Conservation (phyloP, 35 echinoderm and acorn worm species). For the Strongylocentrotus purpuratus region DNA sequence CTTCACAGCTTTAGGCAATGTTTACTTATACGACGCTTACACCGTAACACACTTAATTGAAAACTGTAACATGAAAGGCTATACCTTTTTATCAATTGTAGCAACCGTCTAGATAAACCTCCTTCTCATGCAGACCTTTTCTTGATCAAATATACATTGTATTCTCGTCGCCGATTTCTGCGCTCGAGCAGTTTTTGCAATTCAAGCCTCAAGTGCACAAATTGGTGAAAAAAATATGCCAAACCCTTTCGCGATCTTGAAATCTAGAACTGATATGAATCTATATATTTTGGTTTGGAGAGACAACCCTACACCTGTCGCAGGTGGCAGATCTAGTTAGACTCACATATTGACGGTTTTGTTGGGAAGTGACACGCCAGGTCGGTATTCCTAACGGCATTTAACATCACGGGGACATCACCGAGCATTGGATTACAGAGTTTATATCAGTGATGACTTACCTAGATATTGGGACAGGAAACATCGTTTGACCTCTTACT, state of each 20-base stretch:
- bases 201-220: background rate
- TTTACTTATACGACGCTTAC: conserved; percentile 34
- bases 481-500: background rate
- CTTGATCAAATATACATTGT: background rate
- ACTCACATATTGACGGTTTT: background rate
- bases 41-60: conserved; percentile 27
- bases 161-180: background rate
- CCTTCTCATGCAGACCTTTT: background rate
- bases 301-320: background rate
- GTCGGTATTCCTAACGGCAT: background rate
- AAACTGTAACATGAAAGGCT: conserved; percentile 39
- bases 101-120: background rate
- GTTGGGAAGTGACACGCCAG: background rate
- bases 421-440: background rate
- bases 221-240: background rate
- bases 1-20: conserved; percentile 31
- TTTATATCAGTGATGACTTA: background rate
- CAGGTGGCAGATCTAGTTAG: background rate
- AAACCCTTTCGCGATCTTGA: background rate
- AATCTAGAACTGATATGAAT: conserved; percentile 2
- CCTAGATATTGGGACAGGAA: background rate
- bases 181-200: background rate
- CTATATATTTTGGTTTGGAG: background rate
- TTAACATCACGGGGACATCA: background rate
- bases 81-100: background rate